Evolutionary conservation across 2,888 invertebrate species (phyloP).

Genomic region (Invenusta paracnida): DNA sequence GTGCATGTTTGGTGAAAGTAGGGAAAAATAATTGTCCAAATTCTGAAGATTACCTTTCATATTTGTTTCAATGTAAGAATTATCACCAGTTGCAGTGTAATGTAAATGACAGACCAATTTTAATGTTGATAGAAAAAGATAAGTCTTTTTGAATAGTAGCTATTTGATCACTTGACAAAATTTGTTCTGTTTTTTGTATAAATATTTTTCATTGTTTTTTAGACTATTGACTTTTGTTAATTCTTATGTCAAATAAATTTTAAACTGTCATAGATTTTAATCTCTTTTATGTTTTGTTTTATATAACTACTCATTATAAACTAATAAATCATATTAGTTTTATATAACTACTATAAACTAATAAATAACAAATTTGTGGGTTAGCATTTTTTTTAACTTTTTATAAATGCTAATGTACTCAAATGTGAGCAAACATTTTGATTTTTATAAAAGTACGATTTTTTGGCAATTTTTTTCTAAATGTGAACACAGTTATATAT

Average conservation of each 20-base stretch:
- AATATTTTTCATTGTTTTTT: too few species aligned
- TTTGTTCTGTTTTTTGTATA: background rate
- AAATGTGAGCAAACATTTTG: too few species aligned
- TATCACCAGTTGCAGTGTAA: background rate
- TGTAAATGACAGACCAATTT: background rate
- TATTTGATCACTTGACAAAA: background rate
- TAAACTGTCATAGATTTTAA: too few species aligned
- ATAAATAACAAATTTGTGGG: background rate
- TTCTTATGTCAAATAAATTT: too few species aligned
- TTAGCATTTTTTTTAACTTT: too few species aligned
- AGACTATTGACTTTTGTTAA: too few species aligned
- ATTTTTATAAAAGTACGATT: too few species aligned
- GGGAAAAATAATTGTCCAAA: conserved; percentile 11
- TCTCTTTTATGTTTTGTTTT: too few species aligned
- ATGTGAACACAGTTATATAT: too few species aligned
- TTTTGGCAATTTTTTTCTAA: too few species aligned
- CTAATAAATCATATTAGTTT: background rate
- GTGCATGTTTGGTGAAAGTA: conserved; percentile 14
- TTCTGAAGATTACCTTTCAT: conserved; percentile 7
- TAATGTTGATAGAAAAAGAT: background rate
- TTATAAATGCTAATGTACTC: too few species aligned
- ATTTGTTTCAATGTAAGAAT: background rate
- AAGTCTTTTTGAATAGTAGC: background rate
- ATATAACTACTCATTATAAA: too few species aligned
- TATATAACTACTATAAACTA: background rate